Evolutionary conservation across 1,140 invertebrate species (phyloP), one percentile per base, ranked within the genome.

Genomic region (Vanessa atalanta): DNA sequence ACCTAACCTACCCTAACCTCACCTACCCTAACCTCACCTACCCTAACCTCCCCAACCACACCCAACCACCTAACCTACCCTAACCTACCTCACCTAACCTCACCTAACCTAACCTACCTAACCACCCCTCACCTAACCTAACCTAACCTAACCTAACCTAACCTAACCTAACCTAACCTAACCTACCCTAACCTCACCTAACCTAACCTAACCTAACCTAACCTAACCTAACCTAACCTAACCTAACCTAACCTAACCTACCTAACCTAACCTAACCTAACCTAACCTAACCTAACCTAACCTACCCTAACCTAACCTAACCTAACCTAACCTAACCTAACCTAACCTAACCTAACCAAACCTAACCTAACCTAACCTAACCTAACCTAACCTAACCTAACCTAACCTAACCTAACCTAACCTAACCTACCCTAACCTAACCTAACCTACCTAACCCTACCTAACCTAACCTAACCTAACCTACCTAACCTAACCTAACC

Each of bases 151-250:
- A 65, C 63, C 63, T 65, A 65, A 65, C 63, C 63, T 65, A 65
- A 65, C 63, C 63, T 65, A 65, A 65, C 63, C 63, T 65, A 65
- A 65, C 63, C 63, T 65, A 65, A 65, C 63, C 63, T 65, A 65
- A 65, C 63, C 63, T 65, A 65, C 48, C 63, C 63, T 65, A 65
- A 65, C 63, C 63, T 47, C 48, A 65, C 63, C 63, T 65, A 65
- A 65, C 63, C 63, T 65, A 65, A 65, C 63, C 63, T 65, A 65
- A 65, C 63, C 63, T 65, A 65, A 65, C 63, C 63, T 65, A 65
- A 65, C 63, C 63, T 65, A 65, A 65, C 63, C 63, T 65, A 65
- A 65, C 63, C 63, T 65, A 65, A 65, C 63, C 63, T 65, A 65
- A 65, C 63, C 63, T 65, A 65, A 65, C 63, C 61, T 65, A 65